Evolutionary conservation across 2,113 vertebrate species (phyloP).

Genomic region (Onychorhynchus coronatus): DNA sequence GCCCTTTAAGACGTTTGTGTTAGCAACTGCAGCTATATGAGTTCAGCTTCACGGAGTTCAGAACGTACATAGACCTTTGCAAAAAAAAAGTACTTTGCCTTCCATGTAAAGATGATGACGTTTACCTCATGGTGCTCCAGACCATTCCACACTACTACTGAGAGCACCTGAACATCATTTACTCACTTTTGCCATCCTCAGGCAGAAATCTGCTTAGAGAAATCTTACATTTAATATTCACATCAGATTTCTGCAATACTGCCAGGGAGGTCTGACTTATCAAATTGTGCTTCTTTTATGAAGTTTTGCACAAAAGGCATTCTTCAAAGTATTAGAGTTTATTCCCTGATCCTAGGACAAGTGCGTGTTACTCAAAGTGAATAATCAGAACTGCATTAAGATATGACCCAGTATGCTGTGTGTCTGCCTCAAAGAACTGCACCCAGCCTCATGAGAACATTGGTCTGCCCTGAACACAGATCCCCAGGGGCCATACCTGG

Average conservation of each 20-base stretch:
- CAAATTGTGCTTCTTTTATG: background rate
- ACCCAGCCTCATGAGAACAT: background rate
- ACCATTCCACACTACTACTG: background rate
- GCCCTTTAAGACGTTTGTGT: background rate
- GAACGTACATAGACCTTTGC: background rate
- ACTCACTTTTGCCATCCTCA: background rate
- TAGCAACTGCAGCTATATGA: background rate
- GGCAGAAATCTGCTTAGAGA: background rate
- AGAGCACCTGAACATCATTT: background rate
- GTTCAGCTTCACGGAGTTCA: background rate
- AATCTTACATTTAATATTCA: background rate
- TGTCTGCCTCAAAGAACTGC: background rate
- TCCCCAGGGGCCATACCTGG: accelerated
- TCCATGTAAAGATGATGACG: background rate
- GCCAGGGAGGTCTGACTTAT: background rate
- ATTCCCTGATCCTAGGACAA: background rate
- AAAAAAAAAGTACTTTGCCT: background rate
- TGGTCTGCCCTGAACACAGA: background rate
- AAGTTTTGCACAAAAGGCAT: background rate
- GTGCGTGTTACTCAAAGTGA: background rate
- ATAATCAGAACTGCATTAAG: background rate
- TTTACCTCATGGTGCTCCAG: background rate
- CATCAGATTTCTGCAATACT: background rate
- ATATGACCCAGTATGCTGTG: background rate
- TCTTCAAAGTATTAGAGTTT: background rate